Percentiles rank a stretch among this genome's conserved stretches.
Conservation (phyloP, 2,888 invertebrate species). For the Polyommatus iphigenia region DNA sequence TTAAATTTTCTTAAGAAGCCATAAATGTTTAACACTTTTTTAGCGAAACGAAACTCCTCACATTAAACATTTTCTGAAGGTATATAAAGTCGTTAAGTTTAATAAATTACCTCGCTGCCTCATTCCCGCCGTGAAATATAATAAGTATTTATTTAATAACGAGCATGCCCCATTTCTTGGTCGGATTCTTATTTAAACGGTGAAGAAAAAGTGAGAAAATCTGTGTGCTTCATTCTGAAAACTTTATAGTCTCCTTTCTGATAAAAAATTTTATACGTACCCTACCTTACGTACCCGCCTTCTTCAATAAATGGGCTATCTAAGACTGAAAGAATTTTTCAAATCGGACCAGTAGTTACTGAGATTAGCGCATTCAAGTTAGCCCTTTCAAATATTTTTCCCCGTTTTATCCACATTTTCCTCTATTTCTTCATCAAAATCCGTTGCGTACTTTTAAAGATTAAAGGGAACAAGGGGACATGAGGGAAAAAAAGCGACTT, state of each 20-base stretch:
- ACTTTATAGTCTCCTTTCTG: background rate
- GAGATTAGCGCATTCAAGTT: too few relatives aligned
- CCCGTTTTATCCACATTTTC: too few relatives aligned
- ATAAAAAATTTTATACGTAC: too few relatives aligned
- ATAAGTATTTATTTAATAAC: constrained; percentile 20
- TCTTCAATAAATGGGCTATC: too few relatives aligned
- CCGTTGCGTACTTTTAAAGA: too few relatives aligned
- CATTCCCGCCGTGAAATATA: background rate
- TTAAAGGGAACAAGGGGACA: too few relatives aligned
- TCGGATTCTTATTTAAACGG: background rate
- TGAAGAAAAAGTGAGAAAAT: background rate
- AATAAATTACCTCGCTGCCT: constrained; percentile 6
- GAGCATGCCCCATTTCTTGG: background rate
- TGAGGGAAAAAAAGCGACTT: too few relatives aligned
- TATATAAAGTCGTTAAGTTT: constrained; percentile 17
- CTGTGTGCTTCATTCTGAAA: background rate
- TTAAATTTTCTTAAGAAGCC: background rate
- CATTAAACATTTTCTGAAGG: constrained; percentile 11
- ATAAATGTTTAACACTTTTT: background rate
- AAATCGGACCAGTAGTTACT: too few relatives aligned
- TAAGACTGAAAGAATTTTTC: too few relatives aligned
- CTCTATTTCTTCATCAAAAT: too few relatives aligned
- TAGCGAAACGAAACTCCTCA: background rate
- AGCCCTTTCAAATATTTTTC: too few relatives aligned
- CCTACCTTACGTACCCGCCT: too few relatives aligned